Conservation (phyloP, 2,888 invertebrate genomes). For the Nyleta sp. region DNA sequence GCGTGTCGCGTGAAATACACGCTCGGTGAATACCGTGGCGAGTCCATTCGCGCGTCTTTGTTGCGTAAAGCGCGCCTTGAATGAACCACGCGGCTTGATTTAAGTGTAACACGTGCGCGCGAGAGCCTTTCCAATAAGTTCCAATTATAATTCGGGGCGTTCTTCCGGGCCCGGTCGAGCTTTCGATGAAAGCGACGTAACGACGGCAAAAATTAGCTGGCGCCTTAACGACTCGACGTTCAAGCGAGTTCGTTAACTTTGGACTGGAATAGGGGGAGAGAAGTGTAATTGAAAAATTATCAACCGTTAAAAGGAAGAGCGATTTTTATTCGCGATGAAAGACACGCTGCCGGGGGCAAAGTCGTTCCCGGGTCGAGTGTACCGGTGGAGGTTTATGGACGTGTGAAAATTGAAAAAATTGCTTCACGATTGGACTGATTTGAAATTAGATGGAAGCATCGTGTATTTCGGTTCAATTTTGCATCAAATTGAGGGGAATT, state of each 20-base stretch:
- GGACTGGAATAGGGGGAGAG: background rate
- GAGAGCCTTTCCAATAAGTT: slow-evolving; percentile 54
- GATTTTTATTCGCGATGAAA: too few species aligned
- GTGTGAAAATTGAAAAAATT: too few species aligned
- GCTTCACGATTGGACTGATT: too few species aligned
- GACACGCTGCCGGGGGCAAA: too few species aligned
- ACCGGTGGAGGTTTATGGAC: too few species aligned
- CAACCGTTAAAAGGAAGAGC: background rate
- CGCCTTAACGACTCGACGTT: slow-evolving; percentile 6
- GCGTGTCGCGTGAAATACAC: slow-evolving; percentile 48
- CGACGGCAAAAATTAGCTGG: slow-evolving; percentile 6
- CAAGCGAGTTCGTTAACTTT: slow-evolving; percentile 17
- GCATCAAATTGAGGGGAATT: too few species aligned
- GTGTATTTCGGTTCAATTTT: too few species aligned
- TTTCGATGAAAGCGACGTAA: background rate
- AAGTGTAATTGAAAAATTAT: too few species aligned
- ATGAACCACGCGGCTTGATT: slow-evolving; percentile 52
- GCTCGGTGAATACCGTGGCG: slow-evolving; percentile 37
- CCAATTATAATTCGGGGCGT: slow-evolving; percentile 27
- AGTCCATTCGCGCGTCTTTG: slow-evolving; percentile 50
- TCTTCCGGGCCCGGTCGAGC: background rate
- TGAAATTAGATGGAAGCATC: too few species aligned
- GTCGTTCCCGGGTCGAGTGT: too few species aligned
- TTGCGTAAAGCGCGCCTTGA: slow-evolving; percentile 52
- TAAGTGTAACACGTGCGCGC: slow-evolving; percentile 39